Evolutionary conservation across 2,888 invertebrate genomes (phyloP).

Genomic region (Stenchaetothrips biformis): DNA sequence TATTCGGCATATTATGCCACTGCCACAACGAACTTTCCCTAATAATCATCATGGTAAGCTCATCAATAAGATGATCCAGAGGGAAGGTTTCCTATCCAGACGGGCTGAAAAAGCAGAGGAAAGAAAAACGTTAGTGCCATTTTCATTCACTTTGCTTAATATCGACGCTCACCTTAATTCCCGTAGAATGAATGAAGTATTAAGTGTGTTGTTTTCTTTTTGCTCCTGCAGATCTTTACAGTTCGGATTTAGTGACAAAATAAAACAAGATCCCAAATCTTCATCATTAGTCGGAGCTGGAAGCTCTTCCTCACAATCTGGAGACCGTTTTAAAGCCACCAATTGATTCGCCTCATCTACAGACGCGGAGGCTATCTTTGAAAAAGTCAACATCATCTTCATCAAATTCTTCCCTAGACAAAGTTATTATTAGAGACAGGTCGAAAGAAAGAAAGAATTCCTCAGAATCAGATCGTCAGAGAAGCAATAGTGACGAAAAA

Average conservation of each 20-base stretch:
- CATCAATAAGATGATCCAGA: background rate
- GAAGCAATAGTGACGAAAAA: background rate
- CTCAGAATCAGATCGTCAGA: background rate
- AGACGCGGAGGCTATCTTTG: background rate
- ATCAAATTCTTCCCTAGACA: background rate
- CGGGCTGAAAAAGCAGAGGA: background rate
- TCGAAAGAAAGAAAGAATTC: background rate
- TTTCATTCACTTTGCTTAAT: background rate
- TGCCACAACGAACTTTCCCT: background rate
- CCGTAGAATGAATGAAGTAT: background rate
- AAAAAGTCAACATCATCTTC: background rate
- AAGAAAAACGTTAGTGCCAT: background rate
- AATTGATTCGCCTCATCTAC: background rate
- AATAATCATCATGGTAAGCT: slow-evolving; percentile 10
- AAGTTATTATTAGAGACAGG: background rate
- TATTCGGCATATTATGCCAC: background rate
- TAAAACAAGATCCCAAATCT: background rate
- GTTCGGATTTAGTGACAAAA: background rate
- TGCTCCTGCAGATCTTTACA: background rate
- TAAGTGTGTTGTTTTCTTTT: background rate
- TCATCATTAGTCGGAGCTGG: background rate
- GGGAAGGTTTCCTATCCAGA: background rate
- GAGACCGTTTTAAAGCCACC: background rate
- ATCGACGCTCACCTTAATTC: background rate
- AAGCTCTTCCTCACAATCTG: background rate